Evolutionary conservation across 2,888 invertebrate species (phyloP), one percentile per base, ranked within the genome.

Genomic region (Hyalella azteca): DNA sequence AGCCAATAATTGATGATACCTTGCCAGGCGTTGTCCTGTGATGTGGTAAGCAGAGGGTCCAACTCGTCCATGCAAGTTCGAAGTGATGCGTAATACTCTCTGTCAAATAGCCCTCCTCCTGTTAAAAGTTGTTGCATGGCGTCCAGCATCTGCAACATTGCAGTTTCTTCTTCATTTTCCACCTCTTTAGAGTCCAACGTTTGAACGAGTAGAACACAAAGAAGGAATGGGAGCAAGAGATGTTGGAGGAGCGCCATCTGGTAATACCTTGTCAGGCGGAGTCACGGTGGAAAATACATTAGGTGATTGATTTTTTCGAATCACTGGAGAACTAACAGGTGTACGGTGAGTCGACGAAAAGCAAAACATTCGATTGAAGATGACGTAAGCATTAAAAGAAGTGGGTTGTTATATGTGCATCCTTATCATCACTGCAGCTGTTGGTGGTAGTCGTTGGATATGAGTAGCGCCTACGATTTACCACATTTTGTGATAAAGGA

Each of bases 111-210:
- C 11, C 60, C 78, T 32, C 59, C 41, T n/a, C 78, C 78, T 5
- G 78, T 78, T 26, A 78, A 29, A 36, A 78, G 40, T 39, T 36
- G 32, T 4, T 78, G 59, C 78, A 78, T 78, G 5, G 59, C 54
- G 40, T 78, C 60, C 59, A 78, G 45, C 78, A 78, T 78, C 22
- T 78, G 49, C 59, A 78, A 41, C 78, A 78, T 78, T 26, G 59
- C 39, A 45, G 75, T 39, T 19, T 75, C 75, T 41, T 75, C 73
- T 54, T 54, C 54, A 29, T 75, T 26, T 41, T 75, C 36, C 36
- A 36, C 9, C 32, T 13, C 22, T 66, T 66, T 36, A 3, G 66
- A 22, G 36, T 36, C 13, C 13, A 66, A n/a, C 13, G 15, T 29
- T 2, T 36, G 13, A 7, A 66, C n/a, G 7, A 29, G 4, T 2